These are phyloP conservation scores for Rhadina sibilatrix DNA, from an alignment of 2,113 vertebrate genomes.

Conservation along the genomic window DNA sequence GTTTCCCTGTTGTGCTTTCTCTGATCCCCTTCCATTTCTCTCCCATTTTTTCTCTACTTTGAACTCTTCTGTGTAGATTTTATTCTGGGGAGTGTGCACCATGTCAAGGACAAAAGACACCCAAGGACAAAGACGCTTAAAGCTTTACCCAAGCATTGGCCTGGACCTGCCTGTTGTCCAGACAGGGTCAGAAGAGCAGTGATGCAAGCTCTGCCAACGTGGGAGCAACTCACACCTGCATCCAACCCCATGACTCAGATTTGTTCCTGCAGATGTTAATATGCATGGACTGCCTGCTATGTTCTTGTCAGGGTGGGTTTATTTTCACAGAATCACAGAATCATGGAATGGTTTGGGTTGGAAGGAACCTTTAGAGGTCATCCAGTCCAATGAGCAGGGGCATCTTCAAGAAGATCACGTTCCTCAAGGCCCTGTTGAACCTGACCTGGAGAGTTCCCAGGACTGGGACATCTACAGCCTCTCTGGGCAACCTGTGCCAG, in stretches of 20 bases:
- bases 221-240: accelerated
- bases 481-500: not conserved
- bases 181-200: not conserved
- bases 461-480: not conserved
- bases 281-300: not conserved
- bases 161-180: not conserved
- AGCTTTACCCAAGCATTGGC: not conserved
- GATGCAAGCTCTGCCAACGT: not conserved
- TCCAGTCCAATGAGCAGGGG: not conserved
- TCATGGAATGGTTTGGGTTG: not conserved
- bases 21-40: accelerated
- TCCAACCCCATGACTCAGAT: not conserved
- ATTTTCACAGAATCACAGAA: not conserved
- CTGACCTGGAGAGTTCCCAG: not conserved
- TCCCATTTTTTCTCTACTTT: not conserved
- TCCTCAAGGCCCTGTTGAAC: not conserved
- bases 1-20: accelerated
- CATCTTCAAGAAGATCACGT: not conserved
- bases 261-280: not conserved
- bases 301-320: not conserved
- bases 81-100: not conserved
- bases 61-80: not conserved
- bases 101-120: not conserved
- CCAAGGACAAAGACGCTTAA: not conserved
- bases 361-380: not conserved